phyloP scores from a whole-genome alignment of 1,140 invertebrate genomes.

The Sitophilus oryzae region DNA sequence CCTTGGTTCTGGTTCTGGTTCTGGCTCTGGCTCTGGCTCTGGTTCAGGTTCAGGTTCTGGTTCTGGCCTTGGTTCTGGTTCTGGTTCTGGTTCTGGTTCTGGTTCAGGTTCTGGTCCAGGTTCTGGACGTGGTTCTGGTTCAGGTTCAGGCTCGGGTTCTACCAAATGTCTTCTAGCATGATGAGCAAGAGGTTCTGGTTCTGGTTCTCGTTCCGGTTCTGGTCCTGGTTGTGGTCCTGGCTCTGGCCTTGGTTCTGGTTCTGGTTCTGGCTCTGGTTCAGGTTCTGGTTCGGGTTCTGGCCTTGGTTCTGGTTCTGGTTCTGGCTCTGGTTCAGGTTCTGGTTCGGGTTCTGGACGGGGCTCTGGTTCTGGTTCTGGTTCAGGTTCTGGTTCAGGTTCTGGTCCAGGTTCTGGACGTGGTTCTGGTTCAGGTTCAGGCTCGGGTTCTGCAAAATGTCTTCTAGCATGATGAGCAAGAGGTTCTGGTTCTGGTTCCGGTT shows the following conservation, averaged over 20 bases:
- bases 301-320: not conserved
- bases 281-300: not conserved
- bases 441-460: too few relatives aligned
- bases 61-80: not conserved
- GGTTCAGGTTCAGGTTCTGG: not conserved
- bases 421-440: constrained; percentile 1
- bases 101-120: not conserved
- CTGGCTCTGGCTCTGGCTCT: not conserved
- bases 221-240: not conserved
- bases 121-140: constrained; percentile 3
- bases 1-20: not conserved
- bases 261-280: not conserved
- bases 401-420: not conserved
- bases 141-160: not conserved
- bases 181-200: not conserved
- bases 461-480: too few relatives aligned
- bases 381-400: not conserved
- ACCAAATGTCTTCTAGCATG: not conserved
- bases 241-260: not conserved
- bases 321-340: too few relatives aligned
- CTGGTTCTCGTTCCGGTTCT: not conserved
- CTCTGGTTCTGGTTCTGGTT: not conserved
- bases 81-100: constrained; percentile 2
- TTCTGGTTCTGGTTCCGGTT: not conserved
- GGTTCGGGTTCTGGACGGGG: constrained; percentile 2